phyloP scores from a whole-genome alignment of 2,113 vertebrate genomes.

The Meriones unguiculatus region DNA sequence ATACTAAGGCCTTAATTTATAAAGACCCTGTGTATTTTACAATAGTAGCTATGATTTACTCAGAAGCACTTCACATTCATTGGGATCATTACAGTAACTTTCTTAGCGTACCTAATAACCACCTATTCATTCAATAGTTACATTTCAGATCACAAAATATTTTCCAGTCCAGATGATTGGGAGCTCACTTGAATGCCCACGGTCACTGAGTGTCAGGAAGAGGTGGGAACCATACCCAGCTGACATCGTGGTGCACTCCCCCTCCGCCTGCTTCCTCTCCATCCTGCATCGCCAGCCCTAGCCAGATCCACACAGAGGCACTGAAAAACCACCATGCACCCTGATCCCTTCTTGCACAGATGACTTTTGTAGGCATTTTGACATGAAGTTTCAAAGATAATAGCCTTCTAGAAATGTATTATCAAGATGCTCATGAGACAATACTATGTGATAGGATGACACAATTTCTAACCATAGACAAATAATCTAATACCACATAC shows the following conservation, averaged over 20 bases:
- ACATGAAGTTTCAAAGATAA: neutral
- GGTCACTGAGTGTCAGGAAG: neutral
- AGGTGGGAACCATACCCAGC: neutral
- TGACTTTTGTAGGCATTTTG: too few relatives aligned
- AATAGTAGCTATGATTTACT: neutral
- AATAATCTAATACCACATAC: neutral
- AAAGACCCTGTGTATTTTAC: neutral
- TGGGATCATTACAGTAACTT: neutral
- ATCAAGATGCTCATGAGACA: neutral
- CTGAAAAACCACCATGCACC: rapidly evolving
- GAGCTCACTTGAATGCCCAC: neutral
- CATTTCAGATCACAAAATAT: too few relatives aligned
- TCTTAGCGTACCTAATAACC: neutral
- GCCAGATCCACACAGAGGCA: neutral
- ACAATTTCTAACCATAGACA: neutral
- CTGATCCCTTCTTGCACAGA: too few relatives aligned
- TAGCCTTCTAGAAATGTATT: neutral
- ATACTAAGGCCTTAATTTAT: neutral
- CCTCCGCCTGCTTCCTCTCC: rapidly evolving
- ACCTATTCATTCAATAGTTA: neutral
- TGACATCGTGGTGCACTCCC: too few relatives aligned
- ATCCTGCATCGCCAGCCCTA: neutral
- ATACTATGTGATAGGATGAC: rapidly evolving
- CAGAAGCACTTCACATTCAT: neutral
- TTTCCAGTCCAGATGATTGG: neutral